phyloP scores from a whole-genome alignment of 2,113 vertebrate genomes.

The Microtus montanus region DNA sequence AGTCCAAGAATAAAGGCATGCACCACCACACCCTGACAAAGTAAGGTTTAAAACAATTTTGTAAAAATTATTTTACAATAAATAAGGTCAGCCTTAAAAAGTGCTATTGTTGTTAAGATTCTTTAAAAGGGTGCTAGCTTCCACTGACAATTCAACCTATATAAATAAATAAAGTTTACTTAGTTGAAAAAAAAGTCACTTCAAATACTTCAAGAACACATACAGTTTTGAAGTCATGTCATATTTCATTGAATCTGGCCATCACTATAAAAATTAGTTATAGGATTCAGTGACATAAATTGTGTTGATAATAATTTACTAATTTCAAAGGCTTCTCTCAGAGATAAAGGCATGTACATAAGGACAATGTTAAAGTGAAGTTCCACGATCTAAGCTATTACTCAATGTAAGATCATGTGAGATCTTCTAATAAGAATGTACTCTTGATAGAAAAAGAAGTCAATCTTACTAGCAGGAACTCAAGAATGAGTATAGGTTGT shows the following conservation, averaged over 20 bases:
- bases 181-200: background rate
- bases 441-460: constrained; percentile 68
- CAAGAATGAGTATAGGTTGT: constrained; percentile 46
- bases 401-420: constrained; percentile 63
- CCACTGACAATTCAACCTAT: background rate
- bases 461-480: constrained; percentile 75
- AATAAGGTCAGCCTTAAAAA: background rate
- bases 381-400: constrained; percentile 51
- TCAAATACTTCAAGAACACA: background rate
- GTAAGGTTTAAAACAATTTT: background rate
- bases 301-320: background rate
- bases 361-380: constrained; percentile 15
- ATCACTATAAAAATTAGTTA: background rate
- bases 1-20: background rate
- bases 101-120: too few species aligned
- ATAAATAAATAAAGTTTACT: background rate
- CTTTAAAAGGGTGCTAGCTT: background rate
- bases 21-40: background rate
- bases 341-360: background rate
- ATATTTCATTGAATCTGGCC: background rate
- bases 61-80: too few species aligned
- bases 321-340: background rate
- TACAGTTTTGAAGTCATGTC: background rate
- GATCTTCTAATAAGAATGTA: constrained; percentile 63
- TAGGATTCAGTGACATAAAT: background rate